Base-by-base conservation (phyloP, 2,888 invertebrate species). In the Caenorhabditis sp. region DNA sequence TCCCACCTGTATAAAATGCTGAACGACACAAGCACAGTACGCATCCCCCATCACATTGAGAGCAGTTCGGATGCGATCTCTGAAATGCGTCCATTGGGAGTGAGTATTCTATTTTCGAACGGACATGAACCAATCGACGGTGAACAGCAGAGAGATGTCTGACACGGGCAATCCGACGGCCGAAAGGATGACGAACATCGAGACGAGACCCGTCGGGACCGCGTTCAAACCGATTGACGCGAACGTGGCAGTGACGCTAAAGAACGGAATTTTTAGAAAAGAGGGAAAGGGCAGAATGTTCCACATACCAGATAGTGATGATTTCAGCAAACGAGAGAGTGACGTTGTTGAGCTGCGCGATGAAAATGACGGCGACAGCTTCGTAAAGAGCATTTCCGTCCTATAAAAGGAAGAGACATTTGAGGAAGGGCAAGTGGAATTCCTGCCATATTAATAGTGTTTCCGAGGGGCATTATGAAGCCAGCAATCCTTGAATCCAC, bases 141-240 rank as follows among this genome's bases (percentile, higher is more conserved):
- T 90, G 22, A 90, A 85, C 58, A 90, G 90, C 7, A 90, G 85
- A 3, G 89, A 88, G 76, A 90, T 89, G 81, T 90, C 90, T 63
- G 89, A 86, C 27, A 89, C 86, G 6, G 90, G 90, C 50, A 90
- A 83, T 24, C 90, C 89, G 24, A 90, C 89, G 0, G 90, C 89
- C 35, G 89, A 88, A 65, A 90, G 81, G 37, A 90, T 90, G 27
- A 90, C 89, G 56, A 90, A 79, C 80, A 86, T 86, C 15, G 86
- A 86, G 2, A 86, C 86, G 43, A 86, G 81, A 0, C 86, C 86
- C 13, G 86, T 86, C 1, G 86, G 86, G 5, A 97, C 95, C 58
- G 96, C 95, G n/a, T 96, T 96, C 27, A 96, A 95, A 72, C 97
- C 96, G 89, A 97, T 95, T 87, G 95, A 95, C 0, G 97, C 96